These are phyloP conservation scores for Plectrocnemia conspersa DNA, from an alignment of 1,140 invertebrate species.

Conservation along the genomic window DNA sequence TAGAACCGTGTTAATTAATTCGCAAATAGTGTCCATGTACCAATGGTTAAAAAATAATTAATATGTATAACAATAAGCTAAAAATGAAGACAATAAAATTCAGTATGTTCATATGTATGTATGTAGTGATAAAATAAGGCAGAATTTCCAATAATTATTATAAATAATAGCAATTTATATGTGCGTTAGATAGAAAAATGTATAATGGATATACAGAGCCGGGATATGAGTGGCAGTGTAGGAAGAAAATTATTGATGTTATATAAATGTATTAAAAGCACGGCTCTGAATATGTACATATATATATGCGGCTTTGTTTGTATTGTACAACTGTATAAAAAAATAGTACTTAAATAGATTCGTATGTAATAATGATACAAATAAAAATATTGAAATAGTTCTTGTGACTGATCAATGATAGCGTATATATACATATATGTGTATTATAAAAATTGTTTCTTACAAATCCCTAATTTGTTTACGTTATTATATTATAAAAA, in stretches of 20 bases:
- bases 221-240: no score
- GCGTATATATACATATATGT: no score
- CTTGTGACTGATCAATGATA: no score
- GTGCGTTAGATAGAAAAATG: slow-evolving; percentile 1
- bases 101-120: slow-evolving; percentile 32
- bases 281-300: slow-evolving; percentile 1
- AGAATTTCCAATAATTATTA: slow-evolving; percentile 30
- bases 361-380: no score
- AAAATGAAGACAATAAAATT: slow-evolving; percentile 35
- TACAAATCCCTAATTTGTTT: no score
- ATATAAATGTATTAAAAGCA: not conserved
- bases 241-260: not conserved
- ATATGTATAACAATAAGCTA: slow-evolving; percentile 4
- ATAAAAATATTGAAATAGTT: no score
- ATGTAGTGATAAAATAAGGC: slow-evolving; percentile 17
- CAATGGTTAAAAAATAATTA: slow-evolving; percentile 9
- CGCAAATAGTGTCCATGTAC: slow-evolving; percentile 9
- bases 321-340: no score
- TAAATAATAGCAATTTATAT: slow-evolving; percentile 4
- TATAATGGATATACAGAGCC: slow-evolving; percentile 1
- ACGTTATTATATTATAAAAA: no score
- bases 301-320: not conserved
- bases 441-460: no score
- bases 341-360: no score
- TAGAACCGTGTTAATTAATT: not conserved